Percentiles rank a stretch among this genome's conserved stretches.
phyloP scores from a whole-genome alignment of 2,113 vertebrate genomes.

The Cranoglanis bouderius region DNA sequence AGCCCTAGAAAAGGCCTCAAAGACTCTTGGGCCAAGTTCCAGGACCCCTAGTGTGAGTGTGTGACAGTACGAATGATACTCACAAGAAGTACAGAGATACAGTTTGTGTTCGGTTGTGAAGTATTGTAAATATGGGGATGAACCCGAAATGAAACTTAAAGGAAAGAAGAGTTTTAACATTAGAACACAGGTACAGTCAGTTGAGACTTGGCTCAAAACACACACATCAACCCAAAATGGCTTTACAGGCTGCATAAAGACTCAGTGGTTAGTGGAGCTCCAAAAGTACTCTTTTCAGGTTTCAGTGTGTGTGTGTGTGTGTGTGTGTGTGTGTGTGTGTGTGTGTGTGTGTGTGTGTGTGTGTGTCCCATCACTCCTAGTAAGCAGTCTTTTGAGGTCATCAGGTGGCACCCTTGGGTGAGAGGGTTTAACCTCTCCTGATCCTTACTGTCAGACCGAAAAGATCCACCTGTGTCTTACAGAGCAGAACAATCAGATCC shows the following conservation, averaged over 20 bases:
- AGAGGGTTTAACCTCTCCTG: slow-evolving; percentile 67
- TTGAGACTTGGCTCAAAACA: not conserved
- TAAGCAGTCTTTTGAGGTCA: slow-evolving; percentile 53
- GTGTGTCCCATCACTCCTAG: slow-evolving; percentile 58
- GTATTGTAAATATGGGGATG: not conserved
- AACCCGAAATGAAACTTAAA: not conserved
- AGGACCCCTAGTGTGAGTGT: slow-evolving; percentile 42
- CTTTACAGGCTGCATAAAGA: not conserved
- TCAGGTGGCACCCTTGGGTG: slow-evolving; percentile 65
- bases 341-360: slow-evolving; percentile 28
- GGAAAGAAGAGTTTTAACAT: not conserved
- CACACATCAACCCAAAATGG: not conserved
- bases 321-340: slow-evolving; percentile 52
- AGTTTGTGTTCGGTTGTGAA: not conserved
- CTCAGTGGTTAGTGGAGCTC: not conserved
- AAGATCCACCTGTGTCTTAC: slow-evolving; percentile 48
- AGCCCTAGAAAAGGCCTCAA: slow-evolving; percentile 39
- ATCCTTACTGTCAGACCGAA: slow-evolving; percentile 61
- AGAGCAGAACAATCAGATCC: slow-evolving; percentile 19
- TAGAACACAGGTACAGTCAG: not conserved
- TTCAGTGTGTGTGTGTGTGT: slow-evolving; percentile 1
- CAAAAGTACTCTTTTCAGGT: not conserved
- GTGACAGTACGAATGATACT: not conserved
- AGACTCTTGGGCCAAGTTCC: slow-evolving; percentile 35
- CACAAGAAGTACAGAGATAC: not conserved